Evolutionary conservation across 1,140 invertebrate species (phyloP), one percentile per base, ranked within the genome.

Genomic region (Nebria ingens): DNA sequence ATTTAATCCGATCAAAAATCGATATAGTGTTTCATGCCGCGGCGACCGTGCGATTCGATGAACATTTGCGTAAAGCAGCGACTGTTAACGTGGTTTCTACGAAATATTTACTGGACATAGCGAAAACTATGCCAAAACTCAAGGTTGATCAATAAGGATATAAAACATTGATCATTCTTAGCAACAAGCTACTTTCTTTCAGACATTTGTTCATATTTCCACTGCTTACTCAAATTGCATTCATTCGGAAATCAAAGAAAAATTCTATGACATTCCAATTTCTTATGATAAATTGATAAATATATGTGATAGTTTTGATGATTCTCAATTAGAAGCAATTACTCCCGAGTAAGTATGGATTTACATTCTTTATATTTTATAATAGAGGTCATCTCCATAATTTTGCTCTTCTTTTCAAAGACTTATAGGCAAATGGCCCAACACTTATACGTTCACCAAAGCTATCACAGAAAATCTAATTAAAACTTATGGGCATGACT

Each of bases 391-490:
- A 40, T 12, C 25, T 34, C 6, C 22, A 20, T 54, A n/a, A 52
- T 17, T 45, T 21, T 54, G 50, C 22, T 42, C 52, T 56, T 40
- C 21, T 40, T 54, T 53, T 52, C 13, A 86, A n/a, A n/a, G 83
- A 52, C 65, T 91, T 42, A 66, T 91, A 3, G 80, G 78, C 0
- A 76, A 83, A 15, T 87, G 81, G 68, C 89, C 90, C 0, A 93
- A 93, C 64, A 90, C 87, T 0, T 93, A 93, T 61, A 81, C 85
- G 0, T 92, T 82, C 63, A 91, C 88, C 2, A 94, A 94, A 75
- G 81, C 86, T 4, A 69, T 89, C 12, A 86, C 85, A 9, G 91
- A 94, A 71, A 78, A 85, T 60, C 69, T 86, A 0, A 75, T 92
- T 0, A 72, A 78, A 59, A 76, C 82, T 52, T 78, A 86, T 58